Percentiles rank a stretch among this genome's conserved stretches.
Conservation (phyloP, 2,888 invertebrate genomes). For the Nineta flava region DNA sequence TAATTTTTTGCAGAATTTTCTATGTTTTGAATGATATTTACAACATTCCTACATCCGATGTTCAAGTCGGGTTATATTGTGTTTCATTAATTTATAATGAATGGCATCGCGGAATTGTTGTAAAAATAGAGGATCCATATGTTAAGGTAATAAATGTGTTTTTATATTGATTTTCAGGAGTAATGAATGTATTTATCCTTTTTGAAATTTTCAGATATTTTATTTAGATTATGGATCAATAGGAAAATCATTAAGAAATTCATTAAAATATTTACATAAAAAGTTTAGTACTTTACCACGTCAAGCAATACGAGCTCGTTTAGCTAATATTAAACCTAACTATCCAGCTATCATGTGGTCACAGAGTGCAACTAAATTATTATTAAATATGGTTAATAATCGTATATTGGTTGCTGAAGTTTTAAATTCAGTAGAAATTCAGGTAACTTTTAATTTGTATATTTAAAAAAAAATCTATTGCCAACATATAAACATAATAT, state of each 20-base stretch:
- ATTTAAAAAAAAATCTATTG: no score
- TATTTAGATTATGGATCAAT: constrained; percentile 12
- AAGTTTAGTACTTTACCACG: constrained; percentile 7
- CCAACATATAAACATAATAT: no score
- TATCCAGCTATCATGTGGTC: background rate
- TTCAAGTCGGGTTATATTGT: constrained; percentile 1
- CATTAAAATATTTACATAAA: constrained; percentile 6
- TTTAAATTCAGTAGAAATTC: background rate
- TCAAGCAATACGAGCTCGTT: constrained; percentile 9
- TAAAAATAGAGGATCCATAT: background rate
- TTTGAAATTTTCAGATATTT: constrained; percentile 6
- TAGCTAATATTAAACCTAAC: constrained; percentile 6
- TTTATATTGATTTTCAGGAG: no score
- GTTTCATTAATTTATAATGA: background rate
- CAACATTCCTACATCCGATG: background rate
- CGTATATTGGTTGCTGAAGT: background rate
- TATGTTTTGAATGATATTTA: background rate
- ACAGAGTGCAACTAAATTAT: background rate
- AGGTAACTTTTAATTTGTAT: no score
- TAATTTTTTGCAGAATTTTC: background rate
- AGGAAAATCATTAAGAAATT: background rate
- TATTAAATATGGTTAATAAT: background rate
- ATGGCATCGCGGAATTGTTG: constrained; percentile 1
- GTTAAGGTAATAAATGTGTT: background rate
- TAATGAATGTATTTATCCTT: no score